Base-by-base conservation (phyloP, 2,888 invertebrate species). In the Orthosia cruda region DNA sequence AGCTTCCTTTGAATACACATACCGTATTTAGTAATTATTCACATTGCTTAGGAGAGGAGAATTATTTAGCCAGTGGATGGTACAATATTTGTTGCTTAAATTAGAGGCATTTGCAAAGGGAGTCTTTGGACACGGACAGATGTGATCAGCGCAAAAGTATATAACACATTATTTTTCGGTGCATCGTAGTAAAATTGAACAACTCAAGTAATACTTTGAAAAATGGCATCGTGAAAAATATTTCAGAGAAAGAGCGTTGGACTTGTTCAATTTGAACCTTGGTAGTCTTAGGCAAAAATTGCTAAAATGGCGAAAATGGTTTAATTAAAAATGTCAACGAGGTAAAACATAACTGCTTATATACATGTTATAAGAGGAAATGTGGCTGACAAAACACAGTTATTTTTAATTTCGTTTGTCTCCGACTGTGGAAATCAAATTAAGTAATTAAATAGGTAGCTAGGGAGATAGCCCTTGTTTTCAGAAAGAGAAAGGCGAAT, bases 401-500 rank as follows among this genome's bases (percentile, higher is more conserved):
- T 88, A 89, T 88, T 83, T 89, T 86, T 86, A 89, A 90, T 88
- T 88, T 80, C 75, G 85, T 84, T 88, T 81, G 85, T 80, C 71
- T 81, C 77, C 77, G 83, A 69, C 85, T 84, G 73, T 74, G 87
- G 88, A 89, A 90, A 90, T 91, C 89, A 89, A 91, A 92, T 92
- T 92, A 91, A 87, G 83, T 82, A 84, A 81, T 89, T 87, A 89
- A 90, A 88, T 87, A 90, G 83, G 88, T 59, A 65, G 78, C 73
- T 65, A 70, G 82, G 77, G 66, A 66, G 67, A 52, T 40, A 58
- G 66, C 52, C 54, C 73, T 68, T 76, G 74, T 71, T 76, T 78
- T 57, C 45, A 65, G 54, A 64, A 74, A 70, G 71, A 74, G 77
- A 77, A 71, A 71, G 69, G 80, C 71, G 72, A 81, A 80, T 68